phyloP scores from a whole-genome alignment of 2,797 vertebrate species.

The Stomatorhinus walkeri region DNA sequence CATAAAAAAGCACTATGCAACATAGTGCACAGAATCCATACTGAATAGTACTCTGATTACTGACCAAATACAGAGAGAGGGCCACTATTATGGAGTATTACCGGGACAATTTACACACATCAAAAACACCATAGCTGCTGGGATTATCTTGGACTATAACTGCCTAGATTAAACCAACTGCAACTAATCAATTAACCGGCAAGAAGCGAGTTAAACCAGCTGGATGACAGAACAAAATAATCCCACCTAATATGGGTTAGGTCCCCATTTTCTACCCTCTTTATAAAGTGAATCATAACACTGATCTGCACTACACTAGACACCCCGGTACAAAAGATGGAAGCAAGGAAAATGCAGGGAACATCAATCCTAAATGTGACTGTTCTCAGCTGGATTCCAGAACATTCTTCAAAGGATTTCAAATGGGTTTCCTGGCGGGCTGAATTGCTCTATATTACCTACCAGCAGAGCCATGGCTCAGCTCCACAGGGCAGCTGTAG shows the following conservation, averaged over 20 bases:
- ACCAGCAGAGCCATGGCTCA: background rate
- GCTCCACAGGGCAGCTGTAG: background rate
- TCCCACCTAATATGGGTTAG: background rate
- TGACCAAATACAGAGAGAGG: background rate
- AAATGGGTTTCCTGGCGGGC: conserved; percentile 2
- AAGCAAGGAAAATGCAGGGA: background rate
- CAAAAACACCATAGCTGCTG: background rate
- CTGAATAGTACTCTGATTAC: background rate
- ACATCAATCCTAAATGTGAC: conserved; percentile 7
- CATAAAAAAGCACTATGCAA: background rate
- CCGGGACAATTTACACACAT: background rate
- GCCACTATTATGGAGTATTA: background rate
- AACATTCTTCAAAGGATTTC: conserved; percentile 1
- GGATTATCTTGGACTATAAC: background rate
- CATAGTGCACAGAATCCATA: background rate
- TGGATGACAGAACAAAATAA: background rate
- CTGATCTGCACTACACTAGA: background rate
- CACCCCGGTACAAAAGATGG: background rate
- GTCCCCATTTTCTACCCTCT: background rate
- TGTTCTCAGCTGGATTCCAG: background rate
- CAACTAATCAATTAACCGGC: background rate
- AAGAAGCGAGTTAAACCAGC: background rate
- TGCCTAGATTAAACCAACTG: background rate
- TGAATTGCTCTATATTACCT: background rate
- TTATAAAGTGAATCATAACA: background rate